phyloP scores from a whole-genome alignment of 2,888 invertebrate species.

The Bibio marci region DNA sequence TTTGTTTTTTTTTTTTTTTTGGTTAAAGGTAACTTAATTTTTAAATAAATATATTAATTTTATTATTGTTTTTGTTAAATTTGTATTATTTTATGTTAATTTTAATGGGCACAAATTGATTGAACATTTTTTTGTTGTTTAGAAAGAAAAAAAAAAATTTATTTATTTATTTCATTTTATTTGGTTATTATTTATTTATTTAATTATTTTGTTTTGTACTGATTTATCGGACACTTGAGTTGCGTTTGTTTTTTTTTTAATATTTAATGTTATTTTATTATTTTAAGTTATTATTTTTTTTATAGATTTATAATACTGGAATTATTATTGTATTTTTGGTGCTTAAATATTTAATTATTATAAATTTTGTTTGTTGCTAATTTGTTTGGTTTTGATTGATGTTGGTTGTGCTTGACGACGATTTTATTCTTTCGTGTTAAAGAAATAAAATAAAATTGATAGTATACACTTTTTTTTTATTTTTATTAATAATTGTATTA shows the following conservation, averaged over 20 bases:
- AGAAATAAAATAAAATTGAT: no score
- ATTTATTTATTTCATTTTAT: conserved; percentile 17
- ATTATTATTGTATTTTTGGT: no score
- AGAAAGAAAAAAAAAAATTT: conserved; percentile 10
- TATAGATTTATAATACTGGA: conserved; percentile 3
- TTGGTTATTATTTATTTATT: conserved; percentile 4
- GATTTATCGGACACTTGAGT: conserved; percentile 6
- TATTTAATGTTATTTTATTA: no score
- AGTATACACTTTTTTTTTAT: no score
- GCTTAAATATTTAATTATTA: no score
- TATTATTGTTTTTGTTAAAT: conserved; percentile 10
- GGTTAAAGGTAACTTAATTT: conserved; percentile 3
- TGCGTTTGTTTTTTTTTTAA: conserved; percentile 3
- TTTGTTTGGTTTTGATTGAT: background rate
- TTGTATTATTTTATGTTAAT: conserved; percentile 2
- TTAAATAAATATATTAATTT: conserved; percentile 4
- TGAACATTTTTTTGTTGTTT: background rate
- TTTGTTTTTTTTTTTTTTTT: conserved; percentile 4
- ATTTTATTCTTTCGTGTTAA: no score
- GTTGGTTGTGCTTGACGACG: background rate
- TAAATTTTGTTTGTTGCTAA: no score
- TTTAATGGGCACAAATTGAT: background rate
- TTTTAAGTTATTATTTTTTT: background rate
- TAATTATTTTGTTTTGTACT: conserved; percentile 5
- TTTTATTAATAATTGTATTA: no score